Evolutionary conservation across 64 coral and sea anemone genomes (phyloP).

Genomic region (Porites australiensis): DNA sequence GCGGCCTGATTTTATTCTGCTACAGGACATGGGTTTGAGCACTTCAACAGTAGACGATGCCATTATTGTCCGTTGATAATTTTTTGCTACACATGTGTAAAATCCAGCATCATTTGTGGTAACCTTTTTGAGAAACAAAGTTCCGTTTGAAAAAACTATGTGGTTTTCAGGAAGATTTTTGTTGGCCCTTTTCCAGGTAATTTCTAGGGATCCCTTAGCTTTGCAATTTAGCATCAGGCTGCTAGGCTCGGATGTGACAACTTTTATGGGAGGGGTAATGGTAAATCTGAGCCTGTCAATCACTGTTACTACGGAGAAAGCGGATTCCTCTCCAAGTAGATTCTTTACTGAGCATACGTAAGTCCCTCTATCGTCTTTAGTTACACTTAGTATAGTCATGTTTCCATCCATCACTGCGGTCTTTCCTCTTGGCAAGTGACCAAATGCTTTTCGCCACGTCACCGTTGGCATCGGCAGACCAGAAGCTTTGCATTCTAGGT

Average conservation of each 20-base stretch:
- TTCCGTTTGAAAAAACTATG: slow-evolving; percentile 29
- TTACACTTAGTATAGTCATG: background rate
- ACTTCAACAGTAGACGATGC: background rate
- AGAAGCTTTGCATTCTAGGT: background rate
- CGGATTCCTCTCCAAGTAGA: slow-evolving; percentile 10
- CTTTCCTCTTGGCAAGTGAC: background rate
- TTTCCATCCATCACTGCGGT: background rate
- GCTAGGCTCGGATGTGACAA: background rate
- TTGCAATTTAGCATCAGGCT: background rate
- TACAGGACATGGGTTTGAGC: slow-evolving; percentile 2
- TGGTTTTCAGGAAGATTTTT: slow-evolving; percentile 29
- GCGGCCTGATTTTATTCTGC: slow-evolving; percentile 4
- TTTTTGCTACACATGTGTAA: background rate
- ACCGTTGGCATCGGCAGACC: slow-evolving; percentile 29
- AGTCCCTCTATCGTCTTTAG: background rate
- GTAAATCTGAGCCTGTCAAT: slow-evolving; percentile 25
- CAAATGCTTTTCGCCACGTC: slow-evolving; percentile 19
- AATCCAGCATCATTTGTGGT: background rate
- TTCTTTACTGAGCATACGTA: slow-evolving; percentile 33
- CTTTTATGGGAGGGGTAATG: background rate
- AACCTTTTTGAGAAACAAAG: slow-evolving; percentile 18
- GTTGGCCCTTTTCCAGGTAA: background rate
- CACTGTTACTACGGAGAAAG: background rate
- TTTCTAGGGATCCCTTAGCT: slow-evolving; percentile 2
- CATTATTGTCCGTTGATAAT: background rate